These are phyloP conservation scores for Diachasma alloeum DNA, from an alignment of 1,140 invertebrate species.

Conservation along the genomic window DNA sequence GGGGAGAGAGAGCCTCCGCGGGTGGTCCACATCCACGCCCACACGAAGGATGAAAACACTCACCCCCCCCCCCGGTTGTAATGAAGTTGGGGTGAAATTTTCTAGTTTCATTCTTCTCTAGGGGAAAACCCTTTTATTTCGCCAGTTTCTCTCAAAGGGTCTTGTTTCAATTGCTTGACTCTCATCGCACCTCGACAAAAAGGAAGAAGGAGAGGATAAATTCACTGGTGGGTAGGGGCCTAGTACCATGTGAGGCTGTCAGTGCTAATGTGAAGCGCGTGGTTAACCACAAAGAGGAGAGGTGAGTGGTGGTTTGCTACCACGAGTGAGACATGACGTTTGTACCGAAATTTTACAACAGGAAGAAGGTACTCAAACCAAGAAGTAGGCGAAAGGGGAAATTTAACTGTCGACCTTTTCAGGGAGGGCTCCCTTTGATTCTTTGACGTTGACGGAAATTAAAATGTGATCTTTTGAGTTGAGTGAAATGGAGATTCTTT, in stretches of 20 bases:
- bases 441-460: neutral
- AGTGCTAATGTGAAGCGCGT: slow-evolving; percentile 16
- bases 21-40: neutral
- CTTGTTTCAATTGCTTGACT: slow-evolving; percentile 21
- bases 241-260: slow-evolving; percentile 7
- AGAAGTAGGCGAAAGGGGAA: neutral
- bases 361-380: neutral
- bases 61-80: neutral
- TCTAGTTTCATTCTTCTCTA: neutral
- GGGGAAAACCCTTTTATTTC: neutral
- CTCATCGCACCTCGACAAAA: slow-evolving; percentile 10
- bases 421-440: neutral
- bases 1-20: neutral
- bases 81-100: neutral
- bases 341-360: neutral
- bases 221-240: neutral
- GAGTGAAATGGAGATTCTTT: too few species aligned
- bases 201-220: neutral
- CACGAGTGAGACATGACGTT: neutral
- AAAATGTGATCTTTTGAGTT: neutral
- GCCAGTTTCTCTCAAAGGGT: neutral
- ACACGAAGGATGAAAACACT: neutral
- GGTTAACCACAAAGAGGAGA: slow-evolving; percentile 5
- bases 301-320: neutral
- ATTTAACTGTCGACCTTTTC: neutral